A percentile compares a stretch with the other conserved stretches of the same genome.
These are phyloP conservation scores for Arion vulgaris DNA, from an alignment of 1,140 invertebrate genomes.

Conservation along the genomic window DNA sequence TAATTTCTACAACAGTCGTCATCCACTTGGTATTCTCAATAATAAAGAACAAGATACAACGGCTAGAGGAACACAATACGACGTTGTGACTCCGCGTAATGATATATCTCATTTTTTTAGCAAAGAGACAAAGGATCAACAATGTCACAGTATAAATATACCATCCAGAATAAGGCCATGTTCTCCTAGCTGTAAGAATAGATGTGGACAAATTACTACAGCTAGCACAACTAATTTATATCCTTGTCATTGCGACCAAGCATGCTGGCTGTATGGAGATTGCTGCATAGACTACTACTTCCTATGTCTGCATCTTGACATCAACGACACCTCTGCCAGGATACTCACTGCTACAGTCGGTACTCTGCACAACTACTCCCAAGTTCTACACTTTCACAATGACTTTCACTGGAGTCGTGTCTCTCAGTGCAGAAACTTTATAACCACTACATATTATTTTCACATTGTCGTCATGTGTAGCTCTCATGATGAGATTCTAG, in stretches of 20 bases:
- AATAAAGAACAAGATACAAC: too few species aligned
- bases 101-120: too few species aligned
- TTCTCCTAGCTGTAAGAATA: neutral
- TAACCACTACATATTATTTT: neutral
- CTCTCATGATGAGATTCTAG: neutral
- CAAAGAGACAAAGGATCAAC: too few species aligned
- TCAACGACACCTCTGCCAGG: neutral
- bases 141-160: too few species aligned
- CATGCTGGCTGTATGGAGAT: constrained; percentile 20
- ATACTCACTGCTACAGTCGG: neutral
- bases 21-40: too few species aligned
- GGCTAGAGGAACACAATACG: too few species aligned
- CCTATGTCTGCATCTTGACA: neutral
- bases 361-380: neutral
- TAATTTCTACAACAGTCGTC: too few species aligned
- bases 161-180: too few species aligned
- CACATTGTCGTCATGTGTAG: neutral
- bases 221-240: neutral
- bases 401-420: neutral
- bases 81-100: too few species aligned
- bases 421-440: neutral
- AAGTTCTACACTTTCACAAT: neutral
- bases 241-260: neutral
- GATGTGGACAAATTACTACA: neutral
- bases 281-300: constrained; percentile 24